A percentile compares a stretch with the other conserved stretches of the same genome.
These are phyloP conservation scores for Phyllostomus discolor DNA, from an alignment of 2,113 vertebrate genomes.

Conservation along the genomic window DNA sequence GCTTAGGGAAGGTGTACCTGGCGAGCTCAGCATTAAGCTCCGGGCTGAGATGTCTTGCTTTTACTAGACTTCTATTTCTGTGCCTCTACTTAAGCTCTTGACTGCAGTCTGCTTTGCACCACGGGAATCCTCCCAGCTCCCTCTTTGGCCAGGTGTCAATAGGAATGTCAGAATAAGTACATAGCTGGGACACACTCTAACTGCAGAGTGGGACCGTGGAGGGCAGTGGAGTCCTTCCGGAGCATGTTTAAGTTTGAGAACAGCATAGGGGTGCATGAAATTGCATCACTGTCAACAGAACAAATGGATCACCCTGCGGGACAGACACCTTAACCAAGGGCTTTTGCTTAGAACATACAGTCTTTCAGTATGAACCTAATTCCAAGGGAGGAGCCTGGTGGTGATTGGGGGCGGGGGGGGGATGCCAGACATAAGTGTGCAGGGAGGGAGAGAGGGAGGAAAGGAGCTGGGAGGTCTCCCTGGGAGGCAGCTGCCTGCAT, in stretches of 20 bases:
- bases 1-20: constrained; percentile 23
- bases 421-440: neutral
- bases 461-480: constrained; percentile 8
- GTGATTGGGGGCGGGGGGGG: neutral
- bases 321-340: neutral
- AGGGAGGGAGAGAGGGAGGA: neutral
- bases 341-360: neutral
- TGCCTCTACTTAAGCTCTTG: neutral
- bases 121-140: neutral
- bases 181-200: neutral
- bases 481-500: constrained; percentile 27
- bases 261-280: neutral
- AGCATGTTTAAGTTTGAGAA: neutral
- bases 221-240: neutral
- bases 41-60: constrained; percentile 34
- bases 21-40: neutral
- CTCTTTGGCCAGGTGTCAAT: neutral
- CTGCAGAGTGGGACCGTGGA: neutral
- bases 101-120: constrained; percentile 34
- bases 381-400: neutral
- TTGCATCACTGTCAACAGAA: neutral
- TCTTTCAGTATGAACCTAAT: neutral
- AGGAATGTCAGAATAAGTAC: neutral
- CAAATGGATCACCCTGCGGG: neutral
- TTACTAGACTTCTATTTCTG: constrained; percentile 38